Percentiles rank a stretch among this genome's conserved stretches.
These are phyloP conservation scores for Ceuthmochares aereus DNA, from an alignment of 2,113 vertebrate species.

Conservation along the genomic window DNA sequence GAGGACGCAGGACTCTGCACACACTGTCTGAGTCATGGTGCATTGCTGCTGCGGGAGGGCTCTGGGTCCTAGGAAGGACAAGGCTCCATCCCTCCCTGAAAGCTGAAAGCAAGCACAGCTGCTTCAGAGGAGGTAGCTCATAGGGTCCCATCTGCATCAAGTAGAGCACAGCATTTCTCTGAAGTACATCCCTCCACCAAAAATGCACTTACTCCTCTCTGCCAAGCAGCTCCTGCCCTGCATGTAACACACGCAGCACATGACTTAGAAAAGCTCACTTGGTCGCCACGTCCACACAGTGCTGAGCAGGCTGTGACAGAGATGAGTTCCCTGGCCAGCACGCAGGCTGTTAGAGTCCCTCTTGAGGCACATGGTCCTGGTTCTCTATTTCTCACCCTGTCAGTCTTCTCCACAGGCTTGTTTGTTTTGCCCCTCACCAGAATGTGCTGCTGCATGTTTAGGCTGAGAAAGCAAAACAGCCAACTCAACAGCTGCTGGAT, in stretches of 20 bases:
- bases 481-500: not conserved
- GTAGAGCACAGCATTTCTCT: not conserved
- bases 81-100: not conserved
- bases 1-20: not conserved
- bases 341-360: fast-evolving
- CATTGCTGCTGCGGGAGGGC: not conserved
- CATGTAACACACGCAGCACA: not conserved
- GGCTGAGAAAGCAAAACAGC: conserved; percentile 21
- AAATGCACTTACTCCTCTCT: not conserved
- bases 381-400: not conserved
- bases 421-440: conserved; percentile 36
- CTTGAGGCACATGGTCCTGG: not conserved
- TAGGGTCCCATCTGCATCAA: not conserved
- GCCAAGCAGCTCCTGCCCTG: not conserved
- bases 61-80: not conserved
- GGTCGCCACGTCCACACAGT: not conserved
- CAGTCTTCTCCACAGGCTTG: not conserved
- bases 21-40: not conserved
- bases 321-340: not conserved
- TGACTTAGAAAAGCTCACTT: not conserved
- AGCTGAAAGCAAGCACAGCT: not conserved
- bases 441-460: conserved; percentile 20
- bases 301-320: not conserved
- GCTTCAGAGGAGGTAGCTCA: not conserved
- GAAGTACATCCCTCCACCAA: not conserved